These are phyloP conservation scores for Toxonevra muliebris DNA, from an alignment of 2,888 invertebrate genomes.

Conservation along the genomic window DNA sequence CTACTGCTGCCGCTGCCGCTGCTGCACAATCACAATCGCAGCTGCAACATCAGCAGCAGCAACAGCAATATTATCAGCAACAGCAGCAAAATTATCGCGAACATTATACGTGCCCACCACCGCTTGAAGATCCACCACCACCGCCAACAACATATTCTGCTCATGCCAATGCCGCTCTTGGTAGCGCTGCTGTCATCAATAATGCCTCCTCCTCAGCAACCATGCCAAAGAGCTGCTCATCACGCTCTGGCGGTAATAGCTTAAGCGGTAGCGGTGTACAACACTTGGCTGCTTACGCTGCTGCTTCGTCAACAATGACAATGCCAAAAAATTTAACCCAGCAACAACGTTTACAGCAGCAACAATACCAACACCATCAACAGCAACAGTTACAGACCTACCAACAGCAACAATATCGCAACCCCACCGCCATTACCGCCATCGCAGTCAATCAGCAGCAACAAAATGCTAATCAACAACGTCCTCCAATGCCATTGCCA, in stretches of 20 bases:
- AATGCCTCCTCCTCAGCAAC: slow-evolving; percentile 51
- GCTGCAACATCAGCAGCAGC: slow-evolving; percentile 41
- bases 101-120: slow-evolving; percentile 61
- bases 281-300: slow-evolving; percentile 52
- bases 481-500: slow-evolving; percentile 41
- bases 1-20: slow-evolving; percentile 14
- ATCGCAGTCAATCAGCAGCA: slow-evolving; percentile 50
- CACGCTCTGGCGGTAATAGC: background rate
- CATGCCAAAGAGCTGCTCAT: slow-evolving; percentile 53
- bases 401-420: slow-evolving; percentile 49
- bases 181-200: slow-evolving; percentile 4
- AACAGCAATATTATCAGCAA: slow-evolving; percentile 37
- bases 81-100: slow-evolving; percentile 42
- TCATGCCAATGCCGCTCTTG: slow-evolving; percentile 3
- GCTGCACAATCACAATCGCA: slow-evolving; percentile 32
- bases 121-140: slow-evolving; percentile 63
- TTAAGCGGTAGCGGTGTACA: slow-evolving; percentile 34
- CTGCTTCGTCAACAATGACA: slow-evolving; percentile 52
- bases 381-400: slow-evolving; percentile 48
- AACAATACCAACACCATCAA: slow-evolving; percentile 46
- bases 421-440: slow-evolving; percentile 54
- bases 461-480: slow-evolving; percentile 46
- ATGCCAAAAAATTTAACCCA: slow-evolving; percentile 55
- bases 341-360: slow-evolving; percentile 50
- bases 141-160: slow-evolving; percentile 48